Evolutionary conservation across 2,113 vertebrate genomes (phyloP), one percentile per base, ranked within the genome.

Genomic region (Xiphophorus maculatus): DNA sequence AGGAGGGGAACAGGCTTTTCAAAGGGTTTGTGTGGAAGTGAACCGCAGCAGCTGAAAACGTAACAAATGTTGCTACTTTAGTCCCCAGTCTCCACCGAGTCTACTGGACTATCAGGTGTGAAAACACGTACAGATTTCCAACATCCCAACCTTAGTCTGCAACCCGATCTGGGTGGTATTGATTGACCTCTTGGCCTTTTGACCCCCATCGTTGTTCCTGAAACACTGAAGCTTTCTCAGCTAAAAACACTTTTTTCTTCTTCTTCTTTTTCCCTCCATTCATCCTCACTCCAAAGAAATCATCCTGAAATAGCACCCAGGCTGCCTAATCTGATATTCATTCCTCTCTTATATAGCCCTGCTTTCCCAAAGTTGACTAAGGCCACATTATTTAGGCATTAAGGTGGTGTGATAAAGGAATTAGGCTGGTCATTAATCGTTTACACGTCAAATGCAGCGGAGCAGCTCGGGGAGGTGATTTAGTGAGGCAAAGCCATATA

Each of bases 301-400:
- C 77, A 83, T 74, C 83, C 79, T 79, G 89, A 90, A 92, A 91
- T 88, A 83, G 88, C 82, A 83, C 82, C 70, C 81, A 64, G 83
- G 86, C 91, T 69, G 84, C 78, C 85, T 87, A 89, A 94, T 93
- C 93, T 92, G 93, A 94, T 93, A 91, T 92, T 90, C 90, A 87
- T 89, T 90, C 89, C 87, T 88, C 92, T 91, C 82, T 92, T 91
- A 83, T 91, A 87, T n/a, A 85, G 91, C 89, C 86, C 90, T 90
- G 87, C 88, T 92, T 93, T 84, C 89, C 40, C 91, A 90, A 89
- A 92, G 89, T 94, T 92, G 88, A 94, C 93, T 91, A 89, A 92
- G 93, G 94, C 88, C 93, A 93, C 91, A 91, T 94, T 94, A 94
- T 94, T 94, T 93, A 93, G 89, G 91, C 92, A 91, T 94, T 93